Percentiles rank a stretch among this genome's conserved stretches.
phyloP scores from a whole-genome alignment of 2,888 invertebrate genomes.

The Heliconius ismenius region DNA sequence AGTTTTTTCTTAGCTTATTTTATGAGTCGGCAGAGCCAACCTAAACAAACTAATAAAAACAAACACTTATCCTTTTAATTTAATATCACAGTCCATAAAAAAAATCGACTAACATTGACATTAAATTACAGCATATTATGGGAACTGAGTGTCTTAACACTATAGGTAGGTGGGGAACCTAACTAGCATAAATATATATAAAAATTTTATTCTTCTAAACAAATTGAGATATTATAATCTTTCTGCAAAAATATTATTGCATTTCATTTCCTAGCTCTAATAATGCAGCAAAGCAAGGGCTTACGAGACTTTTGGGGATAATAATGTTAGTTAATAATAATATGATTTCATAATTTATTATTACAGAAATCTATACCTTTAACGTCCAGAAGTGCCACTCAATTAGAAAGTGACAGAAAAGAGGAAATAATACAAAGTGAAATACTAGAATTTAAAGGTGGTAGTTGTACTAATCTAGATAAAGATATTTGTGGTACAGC shows the following conservation, averaged over 20 bases:
- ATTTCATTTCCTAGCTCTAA: too few relatives aligned
- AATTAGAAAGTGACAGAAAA: constrained; percentile 53
- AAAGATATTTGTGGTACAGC: constrained; percentile 54
- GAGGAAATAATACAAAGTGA: constrained; percentile 38
- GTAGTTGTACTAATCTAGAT: constrained; percentile 65
- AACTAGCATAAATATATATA: too few relatives aligned
- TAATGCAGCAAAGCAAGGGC: too few relatives aligned
- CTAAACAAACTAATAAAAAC: too few relatives aligned
- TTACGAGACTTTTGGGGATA: too few relatives aligned
- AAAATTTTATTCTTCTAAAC: not conserved
- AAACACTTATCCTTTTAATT: too few relatives aligned
- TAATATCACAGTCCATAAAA: not conserved
- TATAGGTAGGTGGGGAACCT: too few relatives aligned
- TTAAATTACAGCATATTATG: not conserved
- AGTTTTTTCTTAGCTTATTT: not conserved
- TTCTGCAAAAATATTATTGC: too few relatives aligned
- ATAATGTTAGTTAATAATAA: not conserved
- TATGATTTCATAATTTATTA: constrained; percentile 21
- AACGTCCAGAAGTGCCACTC: constrained; percentile 67
- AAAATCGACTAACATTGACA: not conserved
- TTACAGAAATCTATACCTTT: constrained; percentile 58
- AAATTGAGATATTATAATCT: too few relatives aligned
- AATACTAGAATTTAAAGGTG: constrained; percentile 56
- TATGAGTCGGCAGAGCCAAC: not conserved
- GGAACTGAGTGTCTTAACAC: too few relatives aligned